Evolutionary conservation across 2,797 vertebrate species (phyloP), one percentile per base, ranked within the genome.

Genomic region (Anguilla pacifica): DNA sequence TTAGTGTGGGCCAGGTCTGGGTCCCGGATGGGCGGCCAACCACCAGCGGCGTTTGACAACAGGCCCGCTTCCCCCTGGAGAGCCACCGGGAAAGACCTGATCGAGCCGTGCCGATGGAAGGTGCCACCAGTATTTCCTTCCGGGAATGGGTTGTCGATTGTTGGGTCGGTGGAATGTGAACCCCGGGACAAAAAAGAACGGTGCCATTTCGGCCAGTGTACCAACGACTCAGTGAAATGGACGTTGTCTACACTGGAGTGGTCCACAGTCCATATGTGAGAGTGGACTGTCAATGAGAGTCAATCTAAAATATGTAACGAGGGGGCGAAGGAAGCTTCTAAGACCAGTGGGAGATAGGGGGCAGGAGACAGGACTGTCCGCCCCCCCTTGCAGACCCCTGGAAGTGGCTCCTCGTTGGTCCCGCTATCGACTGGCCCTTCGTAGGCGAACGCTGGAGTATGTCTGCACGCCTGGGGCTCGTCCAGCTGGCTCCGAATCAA

Each of bases 401-500:
- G 77, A 83, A 31, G 77, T 11, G 9, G 46, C 81, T 70, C 39
- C 46, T 4, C 79, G 22, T 17, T 10, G n/a, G 82, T 55, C 64
- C 57, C 25, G 46, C 49, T 83, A 85, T 49, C 22, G 3, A 70
- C 53, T 51, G 51, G 59, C 39, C 55, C 6, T 84, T 84, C 85
- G 84, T 43, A 87, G 83, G 64, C 55, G 51, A 35, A 86, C 31
- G 64, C 72, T 90, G 84, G 90, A 88, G 87, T 84, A 70, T 72
- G 82, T 91, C 85, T 84, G 25, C 83, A 74, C 4, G 35, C 85
- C 86, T 64, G 89, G 28, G 46, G 53, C 85, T 43, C 4, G 39
- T 91, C 91, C 91, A 91, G 86, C 86, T 91, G 91, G 89, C 91
- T 81, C 59, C 81, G 19, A 77, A 91, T 89, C 86, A 88, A 85